Conservation (phyloP, 2,797 vertebrate genomes). For the Oreochromis grahami region DNA sequence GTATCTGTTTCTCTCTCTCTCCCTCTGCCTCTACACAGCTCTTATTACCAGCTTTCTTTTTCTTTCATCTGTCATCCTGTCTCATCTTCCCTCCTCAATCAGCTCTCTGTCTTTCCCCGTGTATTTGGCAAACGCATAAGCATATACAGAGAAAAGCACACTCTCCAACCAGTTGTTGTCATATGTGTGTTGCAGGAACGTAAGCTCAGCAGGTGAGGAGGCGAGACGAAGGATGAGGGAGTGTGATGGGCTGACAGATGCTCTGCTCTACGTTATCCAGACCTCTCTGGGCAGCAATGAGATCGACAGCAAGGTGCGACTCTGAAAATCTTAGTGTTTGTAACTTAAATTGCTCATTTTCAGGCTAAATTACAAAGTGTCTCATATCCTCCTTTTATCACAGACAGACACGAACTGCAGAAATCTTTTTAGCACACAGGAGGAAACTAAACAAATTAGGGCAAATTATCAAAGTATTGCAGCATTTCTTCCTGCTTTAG, state of each 20-base stretch:
- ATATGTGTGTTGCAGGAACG: conserved; percentile 83
- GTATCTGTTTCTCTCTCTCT: background rate
- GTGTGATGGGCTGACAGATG: conserved; percentile 96
- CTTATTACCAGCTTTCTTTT: background rate
- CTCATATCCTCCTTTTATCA: background rate
- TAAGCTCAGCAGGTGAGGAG: conserved; percentile 98
- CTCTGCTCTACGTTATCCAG: conserved; percentile 96
- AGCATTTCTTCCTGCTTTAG: background rate
- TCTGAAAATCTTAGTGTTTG: background rate
- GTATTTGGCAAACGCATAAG: background rate
- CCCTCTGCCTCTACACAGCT: background rate
- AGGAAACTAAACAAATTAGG: background rate
- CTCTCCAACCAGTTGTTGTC: background rate
- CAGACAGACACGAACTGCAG: background rate
- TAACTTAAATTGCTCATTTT: background rate
- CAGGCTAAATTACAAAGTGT: background rate
- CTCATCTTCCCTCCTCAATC: conserved; percentile 19
- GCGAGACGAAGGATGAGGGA: conserved; percentile 97
- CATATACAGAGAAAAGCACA: background rate
- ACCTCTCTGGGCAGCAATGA: conserved; percentile 95
- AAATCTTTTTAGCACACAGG: background rate
- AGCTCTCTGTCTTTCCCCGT: conserved; percentile 12
- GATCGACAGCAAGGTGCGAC: conserved; percentile 95
- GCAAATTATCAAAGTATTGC: conserved; percentile 8
- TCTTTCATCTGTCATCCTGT: conserved; percentile 8